Evolutionary conservation across 2,797 vertebrate species (phyloP).

Genomic region (Momotus momota): DNA sequence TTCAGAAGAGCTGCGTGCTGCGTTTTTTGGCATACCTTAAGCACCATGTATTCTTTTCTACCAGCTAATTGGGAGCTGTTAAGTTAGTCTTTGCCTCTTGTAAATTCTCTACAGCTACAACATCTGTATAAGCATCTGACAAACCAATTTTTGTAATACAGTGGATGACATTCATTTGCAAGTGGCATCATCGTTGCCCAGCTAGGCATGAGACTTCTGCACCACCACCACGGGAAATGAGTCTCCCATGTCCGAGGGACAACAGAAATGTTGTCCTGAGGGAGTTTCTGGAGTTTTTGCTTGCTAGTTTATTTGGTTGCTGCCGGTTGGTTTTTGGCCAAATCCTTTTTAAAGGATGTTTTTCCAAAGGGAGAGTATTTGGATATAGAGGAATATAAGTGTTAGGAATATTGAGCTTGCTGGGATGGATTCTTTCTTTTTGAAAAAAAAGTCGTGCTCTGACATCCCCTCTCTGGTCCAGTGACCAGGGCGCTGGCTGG

Average conservation of each 20-base stretch:
- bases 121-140: constrained; percentile 31
- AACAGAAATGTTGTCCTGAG: neutral
- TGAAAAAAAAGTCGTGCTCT: neutral
- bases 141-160: neutral
- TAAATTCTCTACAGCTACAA: constrained; percentile 60
- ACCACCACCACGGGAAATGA: fast-evolving
- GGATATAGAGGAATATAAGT: neutral
- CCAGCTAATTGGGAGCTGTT: constrained; percentile 70
- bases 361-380: neutral
- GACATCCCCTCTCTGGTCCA: neutral
- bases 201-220: neutral
- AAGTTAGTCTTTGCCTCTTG: constrained; percentile 50
- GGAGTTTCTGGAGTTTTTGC: neutral
- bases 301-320: neutral
- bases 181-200: neutral
- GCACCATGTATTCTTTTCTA: constrained; percentile 45
- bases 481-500: neutral
- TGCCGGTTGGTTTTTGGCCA: neutral
- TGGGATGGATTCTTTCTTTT: neutral
- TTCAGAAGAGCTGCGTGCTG: constrained; percentile 52
- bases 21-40: constrained; percentile 69
- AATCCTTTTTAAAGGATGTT: neutral
- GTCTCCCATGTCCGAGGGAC: neutral
- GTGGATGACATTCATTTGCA: neutral
- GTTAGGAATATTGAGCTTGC: neutral